Evolutionary conservation across 2,888 invertebrate species (phyloP).

Genomic region (Rhyacophila evoluta): DNA sequence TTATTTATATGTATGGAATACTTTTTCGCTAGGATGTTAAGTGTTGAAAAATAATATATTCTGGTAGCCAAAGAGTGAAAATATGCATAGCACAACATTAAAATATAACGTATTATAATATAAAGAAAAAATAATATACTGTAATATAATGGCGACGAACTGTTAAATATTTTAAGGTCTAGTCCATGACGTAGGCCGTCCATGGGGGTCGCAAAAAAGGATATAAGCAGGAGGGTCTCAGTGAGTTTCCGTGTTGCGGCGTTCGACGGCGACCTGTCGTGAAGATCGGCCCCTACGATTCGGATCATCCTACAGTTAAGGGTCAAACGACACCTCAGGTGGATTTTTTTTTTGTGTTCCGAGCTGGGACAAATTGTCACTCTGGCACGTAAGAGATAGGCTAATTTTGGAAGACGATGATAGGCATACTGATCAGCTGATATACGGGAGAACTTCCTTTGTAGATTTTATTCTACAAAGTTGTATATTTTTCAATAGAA

Average conservation of each 20-base stretch:
- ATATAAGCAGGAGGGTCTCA: constrained; percentile 14
- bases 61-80: no score
- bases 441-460: no score
- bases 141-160: not conserved
- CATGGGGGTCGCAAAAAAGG: not conserved
- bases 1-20: no score
- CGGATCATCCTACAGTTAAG: not conserved
- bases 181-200: not conserved
- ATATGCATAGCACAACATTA: no score
- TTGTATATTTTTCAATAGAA: no score
- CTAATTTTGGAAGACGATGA: not conserved
- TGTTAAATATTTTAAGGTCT: not conserved
- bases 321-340: constrained; percentile 16
- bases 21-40: no score
- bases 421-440: not conserved
- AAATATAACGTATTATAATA: no score
- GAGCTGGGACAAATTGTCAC: not conserved
- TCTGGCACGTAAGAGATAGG: not conserved
- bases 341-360: not conserved
- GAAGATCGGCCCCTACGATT: not conserved
- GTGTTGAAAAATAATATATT: no score
- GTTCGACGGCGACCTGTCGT: not conserved
- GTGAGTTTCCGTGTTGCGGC: constrained; percentile 22
- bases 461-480: no score
- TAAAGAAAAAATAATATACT: no score